Percentiles rank a stretch among this genome's conserved stretches.
Evolutionary conservation across 2,113 vertebrate genomes (phyloP).

Genomic region (Hylia prasina): DNA sequence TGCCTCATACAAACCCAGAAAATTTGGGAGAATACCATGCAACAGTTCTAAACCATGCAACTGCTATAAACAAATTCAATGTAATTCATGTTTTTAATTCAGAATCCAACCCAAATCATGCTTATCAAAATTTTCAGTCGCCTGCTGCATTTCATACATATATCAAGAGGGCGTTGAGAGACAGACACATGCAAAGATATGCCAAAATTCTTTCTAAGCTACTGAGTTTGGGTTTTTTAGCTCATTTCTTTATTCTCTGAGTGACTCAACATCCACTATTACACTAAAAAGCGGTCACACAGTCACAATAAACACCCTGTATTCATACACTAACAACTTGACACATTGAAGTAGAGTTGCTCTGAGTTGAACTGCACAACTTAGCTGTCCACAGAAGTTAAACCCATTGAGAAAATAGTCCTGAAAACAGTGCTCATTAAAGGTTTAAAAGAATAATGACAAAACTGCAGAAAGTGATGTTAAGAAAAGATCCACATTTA

Average conservation of each 20-base stretch:
- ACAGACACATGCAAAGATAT: neutral
- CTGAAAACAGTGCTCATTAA: neutral
- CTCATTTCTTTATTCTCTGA: neutral
- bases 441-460: neutral
- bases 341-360: neutral
- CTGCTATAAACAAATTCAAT: neutral
- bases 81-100: neutral
- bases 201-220: neutral
- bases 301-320: neutral
- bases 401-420: accelerated
- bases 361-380: neutral
- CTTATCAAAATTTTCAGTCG: neutral
- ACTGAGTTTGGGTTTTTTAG: neutral
- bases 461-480: neutral
- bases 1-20: neutral
- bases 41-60: neutral
- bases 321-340: neutral
- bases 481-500: neutral
- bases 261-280: neutral
- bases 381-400: neutral
- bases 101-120: neutral
- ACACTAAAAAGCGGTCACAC: neutral
- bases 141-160: neutral
- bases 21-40: neutral
- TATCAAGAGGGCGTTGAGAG: neutral